Evolutionary conservation across 2,888 invertebrate species (phyloP).

Genomic region (Ophion obscuratus): DNA sequence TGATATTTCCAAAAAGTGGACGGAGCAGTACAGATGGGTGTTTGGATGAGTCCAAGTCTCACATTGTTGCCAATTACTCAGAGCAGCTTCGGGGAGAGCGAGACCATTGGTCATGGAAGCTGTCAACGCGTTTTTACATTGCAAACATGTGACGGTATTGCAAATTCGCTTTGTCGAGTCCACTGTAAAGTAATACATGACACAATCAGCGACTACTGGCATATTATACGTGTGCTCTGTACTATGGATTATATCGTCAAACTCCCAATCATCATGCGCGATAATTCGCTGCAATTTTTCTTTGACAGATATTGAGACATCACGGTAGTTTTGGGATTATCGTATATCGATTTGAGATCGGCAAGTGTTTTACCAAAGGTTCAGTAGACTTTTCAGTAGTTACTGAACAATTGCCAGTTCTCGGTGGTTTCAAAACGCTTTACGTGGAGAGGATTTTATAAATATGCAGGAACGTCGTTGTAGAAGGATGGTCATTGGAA

Average conservation of each 20-base stretch:
- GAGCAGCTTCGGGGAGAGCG: constrained; percentile 9
- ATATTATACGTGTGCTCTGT: constrained; percentile 53
- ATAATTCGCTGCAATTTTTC: constrained; percentile 27
- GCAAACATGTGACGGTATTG: constrained; percentile 43
- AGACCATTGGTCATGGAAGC: neutral
- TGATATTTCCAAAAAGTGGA: constrained; percentile 27
- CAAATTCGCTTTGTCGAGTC: constrained; percentile 37
- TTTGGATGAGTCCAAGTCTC: constrained; percentile 1
- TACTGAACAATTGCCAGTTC: constrained; percentile 19
- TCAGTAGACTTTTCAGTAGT: constrained; percentile 1
- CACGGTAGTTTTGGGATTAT: neutral
- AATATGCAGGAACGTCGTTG: constrained; percentile 17
- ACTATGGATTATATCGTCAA: constrained; percentile 33
- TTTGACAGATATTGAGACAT: constrained; percentile 25
- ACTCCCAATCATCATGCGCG: constrained; percentile 55
- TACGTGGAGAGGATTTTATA: constrained; percentile 18
- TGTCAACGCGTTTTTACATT: constrained; percentile 51
- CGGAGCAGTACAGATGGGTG: constrained; percentile 2
- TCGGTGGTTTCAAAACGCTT: constrained; percentile 35
- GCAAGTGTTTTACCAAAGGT: constrained; percentile 35
- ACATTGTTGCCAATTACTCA: constrained; percentile 20
- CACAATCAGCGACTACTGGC: constrained; percentile 54
- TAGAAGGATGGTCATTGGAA: constrained; percentile 30
- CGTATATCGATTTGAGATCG: constrained; percentile 33
- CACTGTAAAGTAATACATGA: constrained; percentile 52